phyloP scores from a whole-genome alignment of 2,888 invertebrate genomes.

The Glaucopsyche alexis region DNA sequence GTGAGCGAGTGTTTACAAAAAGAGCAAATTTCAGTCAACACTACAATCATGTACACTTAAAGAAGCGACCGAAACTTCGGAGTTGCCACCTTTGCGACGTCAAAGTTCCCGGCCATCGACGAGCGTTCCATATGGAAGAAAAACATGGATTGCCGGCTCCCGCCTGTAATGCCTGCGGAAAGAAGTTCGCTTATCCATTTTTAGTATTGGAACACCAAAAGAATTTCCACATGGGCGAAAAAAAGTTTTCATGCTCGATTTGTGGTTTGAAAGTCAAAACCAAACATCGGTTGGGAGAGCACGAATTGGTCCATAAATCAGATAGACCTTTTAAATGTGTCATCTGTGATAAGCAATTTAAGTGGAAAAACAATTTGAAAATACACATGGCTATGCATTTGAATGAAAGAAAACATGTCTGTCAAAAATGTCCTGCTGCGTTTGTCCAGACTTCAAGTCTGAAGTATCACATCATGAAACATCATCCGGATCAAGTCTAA shows the following conservation, averaged over 20 bases:
- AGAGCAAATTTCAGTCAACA: not conserved
- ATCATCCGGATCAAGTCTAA: too few relatives aligned
- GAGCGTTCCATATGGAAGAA: slow-evolving; percentile 52
- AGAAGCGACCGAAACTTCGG: slow-evolving; percentile 38
- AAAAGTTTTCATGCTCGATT: slow-evolving; percentile 60
- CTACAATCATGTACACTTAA: slow-evolving; percentile 8
- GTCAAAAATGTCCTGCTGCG: too few relatives aligned
- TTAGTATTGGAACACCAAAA: slow-evolving; percentile 55
- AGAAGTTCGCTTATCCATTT: slow-evolving; percentile 53
- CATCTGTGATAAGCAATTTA: slow-evolving; percentile 45
- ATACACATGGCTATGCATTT: slow-evolving; percentile 48
- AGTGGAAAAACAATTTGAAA: slow-evolving; percentile 44
- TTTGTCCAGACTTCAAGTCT: too few relatives aligned
- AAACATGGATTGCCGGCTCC: slow-evolving; percentile 57
- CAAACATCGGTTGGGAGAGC: slow-evolving; percentile 45
- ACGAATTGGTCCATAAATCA: slow-evolving; percentile 46
- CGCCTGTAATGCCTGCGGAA: slow-evolving; percentile 54
- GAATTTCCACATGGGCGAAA: slow-evolving; percentile 57
- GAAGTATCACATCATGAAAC: too few relatives aligned
- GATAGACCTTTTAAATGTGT: slow-evolving; percentile 47
- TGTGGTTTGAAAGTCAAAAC: slow-evolving; percentile 71
- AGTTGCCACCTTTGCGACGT: slow-evolving; percentile 55
- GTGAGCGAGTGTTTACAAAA: not conserved
- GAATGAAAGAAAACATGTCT: slow-evolving; percentile 40
- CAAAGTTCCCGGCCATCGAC: slow-evolving; percentile 47